Conservation (phyloP, 1,140 invertebrate species). For the Lepidurus apus region DNA sequence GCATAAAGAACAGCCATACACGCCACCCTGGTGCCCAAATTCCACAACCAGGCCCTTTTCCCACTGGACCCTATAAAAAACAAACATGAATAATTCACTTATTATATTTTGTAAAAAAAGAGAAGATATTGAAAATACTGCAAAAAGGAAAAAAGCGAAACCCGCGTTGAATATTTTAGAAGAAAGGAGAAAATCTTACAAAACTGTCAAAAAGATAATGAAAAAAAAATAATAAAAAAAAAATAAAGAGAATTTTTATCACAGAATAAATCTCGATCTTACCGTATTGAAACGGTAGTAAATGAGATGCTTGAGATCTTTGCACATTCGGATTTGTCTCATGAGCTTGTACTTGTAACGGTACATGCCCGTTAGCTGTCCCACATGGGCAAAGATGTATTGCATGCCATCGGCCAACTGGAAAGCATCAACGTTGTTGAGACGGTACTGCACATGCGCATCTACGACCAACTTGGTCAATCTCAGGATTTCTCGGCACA, state of each 20-base stretch:
- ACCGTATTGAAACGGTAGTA: conserved; percentile 99
- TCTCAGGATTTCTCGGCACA: conserved; percentile 95
- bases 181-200: neutral
- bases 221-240: no score
- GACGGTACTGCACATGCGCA: conserved; percentile 96
- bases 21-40: conserved; percentile 99
- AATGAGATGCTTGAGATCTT: conserved; percentile 98
- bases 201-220: neutral
- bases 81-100: conserved; percentile 35
- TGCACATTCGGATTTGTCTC: conserved; percentile 99
- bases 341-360: conserved; percentile 99
- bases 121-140: neutral
- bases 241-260: no score
- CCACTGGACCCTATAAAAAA: conserved; percentile 75
- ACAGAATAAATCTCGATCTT: conserved; percentile 42
- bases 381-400: conserved; percentile 99
- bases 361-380: conserved; percentile 99
- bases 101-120: neutral
- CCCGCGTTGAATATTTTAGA: neutral
- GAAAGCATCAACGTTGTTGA: conserved; percentile 99
- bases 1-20: conserved; percentile 99
- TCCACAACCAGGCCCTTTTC: conserved; percentile 98
- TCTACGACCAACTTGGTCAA: conserved; percentile 98
- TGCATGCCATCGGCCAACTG: conserved; percentile 98
- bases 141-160: neutral